Percentiles rank a stretch among this genome's conserved stretches.
phyloP scores from a whole-genome alignment of 2,888 invertebrate genomes.

The Cosmia trapezina region DNA sequence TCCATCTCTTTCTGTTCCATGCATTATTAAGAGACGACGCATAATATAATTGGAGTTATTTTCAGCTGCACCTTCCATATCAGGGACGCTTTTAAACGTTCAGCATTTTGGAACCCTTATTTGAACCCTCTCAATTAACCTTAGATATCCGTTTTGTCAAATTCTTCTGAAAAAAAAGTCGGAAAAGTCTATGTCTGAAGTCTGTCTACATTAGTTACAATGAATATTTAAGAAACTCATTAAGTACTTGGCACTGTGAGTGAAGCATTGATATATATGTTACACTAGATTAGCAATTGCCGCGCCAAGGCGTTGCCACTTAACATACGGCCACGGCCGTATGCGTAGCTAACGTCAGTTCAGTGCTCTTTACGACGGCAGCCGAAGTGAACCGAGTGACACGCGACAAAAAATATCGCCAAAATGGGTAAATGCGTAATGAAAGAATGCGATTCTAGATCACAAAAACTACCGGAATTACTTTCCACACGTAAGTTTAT shows the following conservation, averaged over 20 bases:
- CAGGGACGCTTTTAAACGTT: slow-evolving; percentile 78
- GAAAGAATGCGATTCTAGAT: too few relatives aligned
- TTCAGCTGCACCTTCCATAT: slow-evolving; percentile 68
- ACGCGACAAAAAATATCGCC: too few relatives aligned
- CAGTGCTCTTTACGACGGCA: too few relatives aligned
- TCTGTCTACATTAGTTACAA: not conserved
- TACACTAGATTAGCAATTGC: too few relatives aligned
- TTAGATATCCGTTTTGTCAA: slow-evolving; percentile 57
- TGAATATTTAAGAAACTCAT: not conserved
- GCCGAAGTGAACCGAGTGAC: too few relatives aligned
- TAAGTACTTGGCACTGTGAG: not conserved
- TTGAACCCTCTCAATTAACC: slow-evolving; percentile 73
- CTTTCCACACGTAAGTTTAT: too few relatives aligned
- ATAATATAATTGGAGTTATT: slow-evolving; percentile 75
- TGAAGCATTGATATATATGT: too few relatives aligned
- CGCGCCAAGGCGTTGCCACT: too few relatives aligned
- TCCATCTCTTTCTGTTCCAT: slow-evolving; percentile 67
- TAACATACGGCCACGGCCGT: too few relatives aligned
- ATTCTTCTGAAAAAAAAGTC: not conserved
- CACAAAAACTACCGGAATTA: too few relatives aligned
- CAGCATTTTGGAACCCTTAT: slow-evolving; percentile 68
- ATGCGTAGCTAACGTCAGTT: too few relatives aligned
- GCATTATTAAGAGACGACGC: slow-evolving; percentile 68
- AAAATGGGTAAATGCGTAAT: too few relatives aligned
- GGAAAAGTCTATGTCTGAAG: not conserved